Conservation (phyloP, 1,140 invertebrate species). For the Octopus bimaculoides region DNA sequence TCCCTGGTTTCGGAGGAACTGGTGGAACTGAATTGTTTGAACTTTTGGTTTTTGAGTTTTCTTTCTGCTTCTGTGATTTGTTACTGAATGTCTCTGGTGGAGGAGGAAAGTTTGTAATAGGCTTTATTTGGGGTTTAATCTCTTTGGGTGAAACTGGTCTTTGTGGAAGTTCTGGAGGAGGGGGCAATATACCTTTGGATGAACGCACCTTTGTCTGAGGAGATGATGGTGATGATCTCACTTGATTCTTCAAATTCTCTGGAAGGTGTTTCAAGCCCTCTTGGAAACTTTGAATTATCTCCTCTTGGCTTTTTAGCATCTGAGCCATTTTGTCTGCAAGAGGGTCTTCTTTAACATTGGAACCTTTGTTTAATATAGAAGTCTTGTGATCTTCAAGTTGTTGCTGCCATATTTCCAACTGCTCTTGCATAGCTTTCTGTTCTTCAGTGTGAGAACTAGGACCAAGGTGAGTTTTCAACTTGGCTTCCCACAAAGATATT, state of each 20-base stretch:
- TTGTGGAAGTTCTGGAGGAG: neutral
- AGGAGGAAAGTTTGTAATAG: neutral
- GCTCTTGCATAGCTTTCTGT: neutral
- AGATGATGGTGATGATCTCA: neutral
- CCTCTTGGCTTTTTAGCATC: neutral
- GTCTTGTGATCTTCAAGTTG: neutral
- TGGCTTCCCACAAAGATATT: neutral
- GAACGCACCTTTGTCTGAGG: neutral
- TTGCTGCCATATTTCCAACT: neutral
- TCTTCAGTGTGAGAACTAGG: neutral
- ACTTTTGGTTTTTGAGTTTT: neutral
- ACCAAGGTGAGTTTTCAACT: neutral
- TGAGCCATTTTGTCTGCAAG: neutral
- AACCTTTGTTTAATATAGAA: neutral
- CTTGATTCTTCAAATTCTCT: neutral
- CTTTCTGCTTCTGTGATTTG: neutral
- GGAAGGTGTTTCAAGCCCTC: neutral
- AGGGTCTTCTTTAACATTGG: neutral
- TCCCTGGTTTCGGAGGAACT: neutral
- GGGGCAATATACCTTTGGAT: neutral
- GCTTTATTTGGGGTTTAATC: neutral
- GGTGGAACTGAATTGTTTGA: neutral
- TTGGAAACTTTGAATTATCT: constrained; percentile 1
- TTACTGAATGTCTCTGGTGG: constrained; percentile 7
- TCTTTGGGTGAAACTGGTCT: neutral